Base-by-base conservation (phyloP, 1,140 invertebrate genomes). In the Hycleus cichorii region DNA sequence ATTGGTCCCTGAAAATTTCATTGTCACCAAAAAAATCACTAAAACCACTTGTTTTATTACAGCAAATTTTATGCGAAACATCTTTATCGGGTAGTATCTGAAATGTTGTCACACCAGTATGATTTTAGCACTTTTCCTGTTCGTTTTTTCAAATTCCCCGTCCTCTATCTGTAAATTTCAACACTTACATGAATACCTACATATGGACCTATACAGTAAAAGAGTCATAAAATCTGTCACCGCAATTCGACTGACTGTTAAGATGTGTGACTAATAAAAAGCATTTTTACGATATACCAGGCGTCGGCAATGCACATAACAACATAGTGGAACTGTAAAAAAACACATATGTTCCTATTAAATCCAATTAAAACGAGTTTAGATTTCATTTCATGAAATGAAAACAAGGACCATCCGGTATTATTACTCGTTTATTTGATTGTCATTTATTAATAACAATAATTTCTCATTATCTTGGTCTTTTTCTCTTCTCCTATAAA, bases 191-290 rank as follows among this genome's bases (percentile, higher is more conserved):
- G 27, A 25, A 47, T 47, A 39, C 43, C 48, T 52, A 58, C 57
- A 58, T 45, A 58, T 59, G 57, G 57, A 49, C 40, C 43, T 49
- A 59, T 59, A 24, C 38, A 59, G 27, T 59, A 51, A 59, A 59
- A 32, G 47, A 39, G 45, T 53, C 58, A 47, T 59, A 59, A 59
- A 59, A 59, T 59, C 58, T 59, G 58, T 59, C 58, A 59, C 58
- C 58, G 58, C 58, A 54, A 43, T 46, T 54, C 51, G 32, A 24
- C 57, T 53, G 48, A 47, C 50, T 32, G 42, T 58, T 59, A 59
- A 59, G 58, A 54, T 48, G 42, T 52, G 50, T 45, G 32, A 32
- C 51, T 46, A 53, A 45, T 53, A 53, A 53, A 53, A 46, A 53
- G 38, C 47, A 42, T 42, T 46, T 53, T 53, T 53, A 53, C 51